These are phyloP conservation scores for Perdita meconis DNA, from an alignment of 2,888 invertebrate species.

Conservation along the genomic window DNA sequence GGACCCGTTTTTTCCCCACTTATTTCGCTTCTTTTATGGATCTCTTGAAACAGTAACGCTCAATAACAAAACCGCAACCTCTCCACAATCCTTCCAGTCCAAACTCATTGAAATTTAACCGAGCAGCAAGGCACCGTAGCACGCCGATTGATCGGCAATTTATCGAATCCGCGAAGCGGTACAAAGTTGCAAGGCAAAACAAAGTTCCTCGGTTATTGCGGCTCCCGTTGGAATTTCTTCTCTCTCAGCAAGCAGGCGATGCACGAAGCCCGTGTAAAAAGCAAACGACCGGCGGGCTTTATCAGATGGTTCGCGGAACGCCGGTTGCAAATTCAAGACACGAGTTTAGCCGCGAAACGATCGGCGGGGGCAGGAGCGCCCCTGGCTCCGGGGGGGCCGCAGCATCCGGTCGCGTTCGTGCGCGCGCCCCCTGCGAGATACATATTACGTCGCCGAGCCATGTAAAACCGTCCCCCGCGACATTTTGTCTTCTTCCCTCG, in stretches of 20 bases:
- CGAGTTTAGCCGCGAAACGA: slow-evolving; percentile 40
- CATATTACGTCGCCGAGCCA: slow-evolving; percentile 59
- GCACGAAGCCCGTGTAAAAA: background rate
- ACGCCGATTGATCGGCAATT: background rate
- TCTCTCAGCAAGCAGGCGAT: no score
- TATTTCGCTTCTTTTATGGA: no score
- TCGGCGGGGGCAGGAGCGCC: no score
- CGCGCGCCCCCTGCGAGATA: slow-evolving; percentile 21
- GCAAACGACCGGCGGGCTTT: slow-evolving; percentile 24
- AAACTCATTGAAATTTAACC: no score
- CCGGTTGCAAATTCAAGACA: slow-evolving; percentile 63
- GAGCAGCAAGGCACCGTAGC: no score
- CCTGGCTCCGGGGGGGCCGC: slow-evolving; percentile 17
- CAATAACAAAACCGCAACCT: no score
- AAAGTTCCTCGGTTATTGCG: slow-evolving; percentile 8
- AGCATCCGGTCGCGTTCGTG: slow-evolving; percentile 46
- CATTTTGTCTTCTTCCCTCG: slow-evolving; percentile 59
- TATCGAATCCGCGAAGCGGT: background rate
- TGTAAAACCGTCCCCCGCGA: slow-evolving; percentile 61
- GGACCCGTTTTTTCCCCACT: no score
- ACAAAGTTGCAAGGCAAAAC: background rate
- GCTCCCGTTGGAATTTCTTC: no score
- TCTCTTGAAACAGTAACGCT: no score
- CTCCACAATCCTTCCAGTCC: no score
- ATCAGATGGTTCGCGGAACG: slow-evolving; percentile 51